Percentiles rank a stretch among this genome's conserved stretches.
Conservation (phyloP, 2,797 vertebrate genomes). For the Bradypodion pumilum region DNA sequence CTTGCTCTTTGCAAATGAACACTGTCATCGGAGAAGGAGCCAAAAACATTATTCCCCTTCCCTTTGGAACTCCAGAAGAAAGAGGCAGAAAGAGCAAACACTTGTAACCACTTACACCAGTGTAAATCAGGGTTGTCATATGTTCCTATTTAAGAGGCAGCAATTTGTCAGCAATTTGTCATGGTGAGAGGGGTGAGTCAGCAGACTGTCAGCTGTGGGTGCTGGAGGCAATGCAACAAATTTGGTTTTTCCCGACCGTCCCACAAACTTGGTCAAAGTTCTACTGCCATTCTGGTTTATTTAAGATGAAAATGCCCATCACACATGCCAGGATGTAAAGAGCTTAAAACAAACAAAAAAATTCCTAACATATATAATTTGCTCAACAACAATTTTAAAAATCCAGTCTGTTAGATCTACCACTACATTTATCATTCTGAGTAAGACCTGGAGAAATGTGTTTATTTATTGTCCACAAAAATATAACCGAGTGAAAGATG, state of each 20-base stretch:
- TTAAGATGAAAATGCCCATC: background rate
- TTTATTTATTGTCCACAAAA: too few relatives aligned
- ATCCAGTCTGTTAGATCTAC: background rate
- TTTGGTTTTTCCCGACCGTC: background rate
- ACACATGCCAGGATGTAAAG: conserved; percentile 8
- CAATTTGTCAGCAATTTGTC: background rate
- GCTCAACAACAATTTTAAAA: background rate
- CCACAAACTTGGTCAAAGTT: background rate
- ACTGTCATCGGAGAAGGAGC: conserved; percentile 8
- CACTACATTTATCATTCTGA: background rate
- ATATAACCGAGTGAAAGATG: background rate
- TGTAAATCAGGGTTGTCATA: background rate
- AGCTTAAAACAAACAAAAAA: background rate
- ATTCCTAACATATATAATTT: background rate
- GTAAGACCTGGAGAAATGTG: background rate
- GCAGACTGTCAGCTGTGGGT: background rate
- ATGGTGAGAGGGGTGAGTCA: background rate
- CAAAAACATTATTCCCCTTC: background rate
- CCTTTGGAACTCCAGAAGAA: background rate
- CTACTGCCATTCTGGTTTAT: background rate
- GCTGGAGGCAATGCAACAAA: background rate
- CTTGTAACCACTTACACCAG: background rate
- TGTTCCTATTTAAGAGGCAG: background rate
- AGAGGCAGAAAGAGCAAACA: background rate
- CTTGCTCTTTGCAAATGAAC: background rate